Base-by-base conservation (phyloP, 2,797 vertebrate species). In the Pipistrellus nathusii region DNA sequence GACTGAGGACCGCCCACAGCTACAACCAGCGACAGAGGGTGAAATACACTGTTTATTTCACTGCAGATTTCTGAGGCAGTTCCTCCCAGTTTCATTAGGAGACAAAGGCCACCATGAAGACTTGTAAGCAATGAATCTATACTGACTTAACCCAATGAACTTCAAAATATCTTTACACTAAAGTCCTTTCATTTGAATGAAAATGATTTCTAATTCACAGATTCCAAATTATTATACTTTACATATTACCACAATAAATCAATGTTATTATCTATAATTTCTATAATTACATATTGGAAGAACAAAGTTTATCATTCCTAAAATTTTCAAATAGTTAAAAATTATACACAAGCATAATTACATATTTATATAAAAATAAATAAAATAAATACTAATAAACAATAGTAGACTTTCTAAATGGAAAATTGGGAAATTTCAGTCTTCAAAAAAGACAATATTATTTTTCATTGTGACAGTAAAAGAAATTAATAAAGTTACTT, bases 201-300 rank as follows among this genome's bases (percentile, higher is more conserved):
- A 85, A 66, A 82, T 81, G 88, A 87, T 35, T 78, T 68, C 35
- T 27, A 82, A 81, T 88, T 90, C 71, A n/a, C 55, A 48, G 38
- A 91, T 17, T 96, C 21, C 21, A 92, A 95, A 94, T 85, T 69
- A 84, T 57, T 81, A 46, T 23, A 69, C 14, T 86, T 90, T 53
- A 90, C 0, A 72, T 20, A 69, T 25, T 25, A 85, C 3, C 35
- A 27, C 3, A 84, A 91, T 27, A 69, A 85, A 90, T n/a, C 81
- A 13, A 77, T 12, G 53, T 62, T 62, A 62, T 62, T 62, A 14
- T 27, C 12, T 41, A 73, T 32, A 85, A 84, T 77, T 81, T 68
- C 59, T 25, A 64, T 38, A 95, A 84, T 30, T 84, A 23, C 12
- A 91, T 27, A 76, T 25, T 82, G 3, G 23, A 90, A 90, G 21